Base-by-base conservation (phyloP, 2,888 invertebrate genomes). In the Abscondita cerata region DNA sequence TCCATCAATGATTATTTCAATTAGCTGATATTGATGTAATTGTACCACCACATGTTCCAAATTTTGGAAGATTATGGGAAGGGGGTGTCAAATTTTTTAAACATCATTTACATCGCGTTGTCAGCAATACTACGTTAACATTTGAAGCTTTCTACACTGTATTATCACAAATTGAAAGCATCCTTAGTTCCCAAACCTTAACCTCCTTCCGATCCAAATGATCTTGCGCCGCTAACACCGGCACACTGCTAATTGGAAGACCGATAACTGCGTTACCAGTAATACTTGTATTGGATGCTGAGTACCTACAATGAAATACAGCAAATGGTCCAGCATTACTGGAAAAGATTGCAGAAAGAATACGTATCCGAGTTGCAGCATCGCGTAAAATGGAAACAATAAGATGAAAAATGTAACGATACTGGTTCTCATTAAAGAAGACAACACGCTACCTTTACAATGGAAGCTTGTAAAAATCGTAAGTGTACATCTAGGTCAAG, bases 41-140 rank as follows among this genome's bases (percentile, higher is more conserved):
- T 18, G 19, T 44, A 11, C 18, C 44, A 18, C 3, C 44, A 1
- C 44, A n/a, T 19, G 3, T 19, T 5, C 18, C 16, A 6, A 68
- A 75, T 53, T 68, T 71, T 31, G 74, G 75, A 5, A 75, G 74
- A 1, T 44, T 74, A 3, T 73, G 73, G 73, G 73, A 76, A 47
- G 62, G 71, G 1, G 69, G 68, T 0, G 69, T 75, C 1, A 74
- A 75, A 51, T 68, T 68, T 2, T 68, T 70, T 0, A 77, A 77
- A 63, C 53, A 57, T 18, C 72, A 75, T 56, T 50, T 72, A 5
- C 63, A 65, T 11, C 54, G 67, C 1, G 58, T 69, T 1, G 57
- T 71, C 3, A 36, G 50, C 8, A 62, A 65, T 18, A 25, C 48
- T 3, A 55, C 44, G 11, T 36, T 73, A 9, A 73, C 64, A 3